Percentiles rank a stretch among this genome's conserved stretches.
These are phyloP conservation scores for Nibea albiflora DNA, from an alignment of 2,113 vertebrate genomes.

Conservation along the genomic window DNA sequence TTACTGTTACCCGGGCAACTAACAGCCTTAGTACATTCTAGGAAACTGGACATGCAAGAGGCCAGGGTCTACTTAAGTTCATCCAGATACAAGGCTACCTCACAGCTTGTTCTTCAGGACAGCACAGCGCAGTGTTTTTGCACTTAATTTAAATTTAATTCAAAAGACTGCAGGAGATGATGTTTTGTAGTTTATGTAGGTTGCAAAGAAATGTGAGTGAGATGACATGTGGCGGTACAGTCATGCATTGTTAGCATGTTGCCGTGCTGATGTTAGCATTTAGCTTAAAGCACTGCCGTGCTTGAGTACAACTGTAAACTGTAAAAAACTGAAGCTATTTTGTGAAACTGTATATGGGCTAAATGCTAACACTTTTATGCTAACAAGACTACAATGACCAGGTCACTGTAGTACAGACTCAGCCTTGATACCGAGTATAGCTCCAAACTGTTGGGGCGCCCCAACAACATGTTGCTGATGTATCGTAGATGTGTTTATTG, in stretches of 20 bases:
- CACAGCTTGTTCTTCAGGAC: constrained; percentile 66
- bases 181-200: not conserved
- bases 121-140: constrained; percentile 57
- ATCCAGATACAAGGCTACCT: not conserved
- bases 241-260: too few relatives aligned
- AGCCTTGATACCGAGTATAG: too few relatives aligned
- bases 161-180: not conserved
- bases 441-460: too few relatives aligned
- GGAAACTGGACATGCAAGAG: constrained; percentile 48
- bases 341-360: not conserved
- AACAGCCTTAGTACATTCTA: constrained; percentile 38
- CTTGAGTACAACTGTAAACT: too few relatives aligned
- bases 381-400: too few relatives aligned
- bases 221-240: too few relatives aligned
- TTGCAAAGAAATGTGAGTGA: not conserved
- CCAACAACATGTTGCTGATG: too few relatives aligned
- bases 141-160: not conserved
- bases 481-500: not conserved
- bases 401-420: too few relatives aligned
- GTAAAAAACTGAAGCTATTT: too few relatives aligned
- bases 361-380: too few relatives aligned
- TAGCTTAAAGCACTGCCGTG: too few relatives aligned
- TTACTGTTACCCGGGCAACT: constrained; percentile 66
- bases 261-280: too few relatives aligned
- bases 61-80: constrained; percentile 16